Conservation (phyloP, 2,797 vertebrate species). For the Sebastes taczanowskii region DNA sequence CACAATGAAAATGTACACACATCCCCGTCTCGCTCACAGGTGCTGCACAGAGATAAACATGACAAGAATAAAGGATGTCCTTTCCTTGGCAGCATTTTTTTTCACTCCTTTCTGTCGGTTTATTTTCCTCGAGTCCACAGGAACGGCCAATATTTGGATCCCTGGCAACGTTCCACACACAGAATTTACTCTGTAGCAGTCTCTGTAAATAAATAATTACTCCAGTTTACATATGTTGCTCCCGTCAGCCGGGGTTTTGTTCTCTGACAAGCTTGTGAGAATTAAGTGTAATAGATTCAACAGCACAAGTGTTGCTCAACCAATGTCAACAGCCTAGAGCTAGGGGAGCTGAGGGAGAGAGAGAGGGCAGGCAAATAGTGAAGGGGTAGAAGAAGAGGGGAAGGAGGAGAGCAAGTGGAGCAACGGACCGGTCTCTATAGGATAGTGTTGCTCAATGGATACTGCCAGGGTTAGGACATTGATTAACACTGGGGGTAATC, state of each 20-base stretch:
- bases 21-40: constrained; percentile 52
- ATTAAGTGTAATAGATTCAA: constrained; percentile 61
- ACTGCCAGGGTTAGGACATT: background rate
- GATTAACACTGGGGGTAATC: background rate
- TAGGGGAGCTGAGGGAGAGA: background rate
- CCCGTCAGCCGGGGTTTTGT: constrained; percentile 49
- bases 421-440: background rate
- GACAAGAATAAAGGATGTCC: constrained; percentile 58
- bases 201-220: constrained; percentile 72
- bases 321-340: constrained; percentile 48
- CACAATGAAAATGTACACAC: constrained; percentile 45
- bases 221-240: constrained; percentile 58
- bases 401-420: constrained; percentile 4
- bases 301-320: constrained; percentile 46
- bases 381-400: background rate
- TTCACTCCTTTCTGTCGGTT: constrained; percentile 35
- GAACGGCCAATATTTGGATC: constrained; percentile 50
- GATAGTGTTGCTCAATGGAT: background rate
- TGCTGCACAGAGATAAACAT: constrained; percentile 69
- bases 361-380: background rate
- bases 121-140: constrained; percentile 56
- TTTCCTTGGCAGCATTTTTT: constrained; percentile 34
- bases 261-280: constrained; percentile 55
- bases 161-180: constrained; percentile 54
- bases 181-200: constrained; percentile 41